phyloP scores from a whole-genome alignment of 1,140 invertebrate genomes.

The Agraylea sexmaculata region DNA sequence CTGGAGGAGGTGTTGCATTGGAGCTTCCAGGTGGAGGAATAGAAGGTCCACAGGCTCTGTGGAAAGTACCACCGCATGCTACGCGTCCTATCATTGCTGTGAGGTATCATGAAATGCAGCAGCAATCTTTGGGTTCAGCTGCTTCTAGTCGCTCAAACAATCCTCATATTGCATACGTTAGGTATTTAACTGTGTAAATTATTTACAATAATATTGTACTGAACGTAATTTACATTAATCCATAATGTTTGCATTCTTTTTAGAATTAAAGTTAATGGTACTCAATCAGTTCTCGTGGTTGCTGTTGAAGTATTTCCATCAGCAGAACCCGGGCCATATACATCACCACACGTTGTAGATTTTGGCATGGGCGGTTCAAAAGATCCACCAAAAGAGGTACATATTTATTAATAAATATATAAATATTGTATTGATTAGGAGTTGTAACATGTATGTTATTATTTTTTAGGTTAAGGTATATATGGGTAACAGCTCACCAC shows the following conservation, averaged over 20 bases:
- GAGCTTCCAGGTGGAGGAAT: slow-evolving; percentile 57
- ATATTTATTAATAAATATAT: neutral
- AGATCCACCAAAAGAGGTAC: slow-evolving; percentile 28
- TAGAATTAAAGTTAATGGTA: slow-evolving; percentile 20
- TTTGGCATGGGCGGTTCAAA: slow-evolving; percentile 26
- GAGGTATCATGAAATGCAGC: slow-evolving; percentile 56
- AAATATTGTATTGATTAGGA: neutral
- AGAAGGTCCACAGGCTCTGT: slow-evolving; percentile 68
- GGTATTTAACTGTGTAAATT: slow-evolving; percentile 8
- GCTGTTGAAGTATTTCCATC: slow-evolving; percentile 28
- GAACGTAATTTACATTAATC: neutral
- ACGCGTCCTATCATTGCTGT: slow-evolving; percentile 82
- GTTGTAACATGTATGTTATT: slow-evolving; percentile 5
- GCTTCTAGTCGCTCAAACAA: slow-evolving; percentile 3
- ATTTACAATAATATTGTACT: neutral
- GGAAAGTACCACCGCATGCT: slow-evolving; percentile 84
- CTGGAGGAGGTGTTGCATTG: slow-evolving; percentile 81
- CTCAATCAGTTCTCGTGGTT: slow-evolving; percentile 27
- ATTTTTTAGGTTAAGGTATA: slow-evolving; percentile 25
- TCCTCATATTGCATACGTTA: slow-evolving; percentile 17
- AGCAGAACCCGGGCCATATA: slow-evolving; percentile 28
- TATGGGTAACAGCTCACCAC: slow-evolving; percentile 28
- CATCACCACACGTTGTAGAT: slow-evolving; percentile 29
- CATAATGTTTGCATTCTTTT: slow-evolving; percentile 5
- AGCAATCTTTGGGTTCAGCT: slow-evolving; percentile 19